Evolutionary conservation across 2,797 vertebrate genomes (phyloP), one percentile per base, ranked within the genome.

Genomic region (Limnodromus scolopaceus): DNA sequence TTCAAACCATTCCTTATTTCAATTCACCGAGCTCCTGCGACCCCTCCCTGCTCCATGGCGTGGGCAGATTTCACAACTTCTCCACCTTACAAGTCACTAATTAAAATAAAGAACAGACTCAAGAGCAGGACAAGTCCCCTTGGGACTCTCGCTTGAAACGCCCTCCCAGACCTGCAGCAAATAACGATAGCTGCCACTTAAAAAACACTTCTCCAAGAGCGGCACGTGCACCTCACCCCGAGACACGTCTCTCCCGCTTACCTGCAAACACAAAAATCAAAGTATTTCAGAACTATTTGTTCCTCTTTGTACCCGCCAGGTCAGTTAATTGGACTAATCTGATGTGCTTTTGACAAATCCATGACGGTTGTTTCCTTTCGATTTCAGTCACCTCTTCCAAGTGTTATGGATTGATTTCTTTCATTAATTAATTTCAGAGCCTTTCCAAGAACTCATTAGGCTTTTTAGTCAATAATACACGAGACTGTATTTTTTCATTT

Each of bases 161-260:
- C 43, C 83, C 43, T 36, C 76, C 39, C 49, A 25, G 9, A 6
- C 28, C 10, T 34, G 20, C 39, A 60, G 20, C 30, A 48, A 57
- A 48, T 2, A 7, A 18, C 2, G 16, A 20, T 2, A 51, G 70
- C 13, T 20, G 2, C 46, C 14, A 9, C 55, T 34, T 10, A 27
- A 34, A 16, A 19, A 13, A 13, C 19, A 9, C 13, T 8, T 36
- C 70, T 63, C 65, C 16, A 11, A 4, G 14, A 41, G 65, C 23
- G 20, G 1, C 3, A 12, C 0, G 9, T 22, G 24, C 34, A 7
- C 11, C 72, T 25, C 2, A 6, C 68, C 18, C 19, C 15, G 1
- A 16, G 12, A 22, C 57, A 5, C 0, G 3, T 18, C 16, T 60
- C 71, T 19, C 32, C 8, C 32, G 3, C n/a, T 14, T 7, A 5